A percentile compares a stretch with the other conserved stretches of the same genome.
phyloP scores from a whole-genome alignment of 2,113 vertebrate species.

The Sinosuthora webbiana region DNA sequence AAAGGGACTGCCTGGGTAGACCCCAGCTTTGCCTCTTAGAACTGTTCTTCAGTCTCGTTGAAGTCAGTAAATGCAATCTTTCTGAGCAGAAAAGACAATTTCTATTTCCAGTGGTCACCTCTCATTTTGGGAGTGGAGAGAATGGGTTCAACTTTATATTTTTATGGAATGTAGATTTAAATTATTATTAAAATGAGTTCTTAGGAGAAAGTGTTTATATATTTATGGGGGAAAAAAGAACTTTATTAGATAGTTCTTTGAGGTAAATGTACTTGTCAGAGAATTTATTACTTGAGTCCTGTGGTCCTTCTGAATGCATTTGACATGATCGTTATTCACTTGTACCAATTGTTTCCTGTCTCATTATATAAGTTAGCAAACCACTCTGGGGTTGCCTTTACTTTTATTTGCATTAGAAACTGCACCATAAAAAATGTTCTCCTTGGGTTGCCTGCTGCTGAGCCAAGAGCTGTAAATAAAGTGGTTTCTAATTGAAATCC shows the following conservation, averaged over 20 bases:
- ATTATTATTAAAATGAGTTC: background rate
- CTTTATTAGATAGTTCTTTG: background rate
- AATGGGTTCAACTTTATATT: background rate
- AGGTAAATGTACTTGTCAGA: background rate
- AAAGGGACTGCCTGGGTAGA: background rate
- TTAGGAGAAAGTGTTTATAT: background rate
- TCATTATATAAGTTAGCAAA: slow-evolving; percentile 31
- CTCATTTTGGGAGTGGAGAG: background rate
- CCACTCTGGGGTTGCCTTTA: slow-evolving; percentile 28
- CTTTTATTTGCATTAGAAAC: slow-evolving; percentile 42
- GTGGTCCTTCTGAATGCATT: background rate
- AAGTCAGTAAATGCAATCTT: background rate
- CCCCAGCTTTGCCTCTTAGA: background rate
- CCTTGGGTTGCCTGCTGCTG: background rate
- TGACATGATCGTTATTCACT: background rate
- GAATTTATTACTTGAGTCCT: background rate
- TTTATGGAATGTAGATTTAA: background rate
- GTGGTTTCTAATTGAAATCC: slow-evolving; percentile 39
- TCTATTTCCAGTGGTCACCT: background rate
- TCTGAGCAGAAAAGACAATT: background rate
- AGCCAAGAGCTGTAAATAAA: slow-evolving; percentile 43
- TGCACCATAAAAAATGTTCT: background rate
- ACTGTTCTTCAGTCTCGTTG: background rate
- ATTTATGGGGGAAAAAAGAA: background rate
- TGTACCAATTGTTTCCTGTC: slow-evolving; percentile 15